Base-by-base conservation (phyloP, 2,888 invertebrate genomes). In the Caenorhabditis doughertyi region DNA sequence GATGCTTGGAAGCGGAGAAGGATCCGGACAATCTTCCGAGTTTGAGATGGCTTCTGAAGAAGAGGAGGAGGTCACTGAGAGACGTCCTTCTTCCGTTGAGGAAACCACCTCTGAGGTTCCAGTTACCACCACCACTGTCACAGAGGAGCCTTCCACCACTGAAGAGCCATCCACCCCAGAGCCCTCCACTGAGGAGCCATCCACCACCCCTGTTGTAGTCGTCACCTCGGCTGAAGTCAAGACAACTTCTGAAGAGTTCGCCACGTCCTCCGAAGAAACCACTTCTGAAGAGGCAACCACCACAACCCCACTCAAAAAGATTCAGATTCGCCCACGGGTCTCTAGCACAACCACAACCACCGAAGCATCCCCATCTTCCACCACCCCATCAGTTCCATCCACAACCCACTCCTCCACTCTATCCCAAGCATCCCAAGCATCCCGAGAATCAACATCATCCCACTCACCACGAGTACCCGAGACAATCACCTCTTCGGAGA, bases 221-320 rank as follows among this genome's bases (percentile, higher is more conserved):
- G 11, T 21, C 42, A 42, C 47, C 8, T 64, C 64, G 23, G 60
- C 58, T 16, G 73, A 74, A 44, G 42, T 44, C 29, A 68, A 11
- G 11, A 62, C 65, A 11, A 65, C 64, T n/a, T 62, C 62, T n/a
- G 62, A 62, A 25, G 62, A 62, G 27, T 4, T 44, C 27, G 16
- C 68, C 35, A 70, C 55, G 32, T 49, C 39, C 25, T 16, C 32
- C 32, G 56, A 53, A 42, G 68, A 70, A 51, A 51, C 21, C 44
- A 49, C 73, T 44, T 29, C 58, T 53, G 65, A 64, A 58, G 42
- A n/a, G 21, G n/a, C 51, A 5, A 65, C 73, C 39, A 73, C 73
- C 16, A 64, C 76, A 7, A 56, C 67, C 18, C 76, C 71, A 51
- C 56, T 83, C 60, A 79, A 77, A 49, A 79, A 80, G 77, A 68